Evolutionary conservation across 2,797 vertebrate species (phyloP).

Genomic region (Lutjanus argentimaculatus): DNA sequence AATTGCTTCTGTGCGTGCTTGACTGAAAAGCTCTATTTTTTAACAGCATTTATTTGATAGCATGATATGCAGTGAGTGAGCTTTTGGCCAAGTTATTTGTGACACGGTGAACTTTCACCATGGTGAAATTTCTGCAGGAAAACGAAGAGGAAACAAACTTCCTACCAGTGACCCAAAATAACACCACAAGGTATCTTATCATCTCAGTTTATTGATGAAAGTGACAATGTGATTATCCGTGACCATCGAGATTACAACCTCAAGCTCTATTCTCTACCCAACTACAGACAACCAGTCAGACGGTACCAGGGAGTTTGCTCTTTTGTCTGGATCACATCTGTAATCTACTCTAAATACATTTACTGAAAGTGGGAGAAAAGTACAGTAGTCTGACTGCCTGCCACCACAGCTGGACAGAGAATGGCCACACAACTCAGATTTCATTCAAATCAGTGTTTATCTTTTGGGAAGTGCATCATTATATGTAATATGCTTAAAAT

Average conservation of each 20-base stretch:
- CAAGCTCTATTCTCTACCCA: slow-evolving; percentile 51
- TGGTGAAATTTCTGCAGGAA: slow-evolving; percentile 16
- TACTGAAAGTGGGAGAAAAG: slow-evolving; percentile 82
- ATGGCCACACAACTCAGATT: slow-evolving; percentile 80
- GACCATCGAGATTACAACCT: slow-evolving; percentile 49
- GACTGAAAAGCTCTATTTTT: background rate
- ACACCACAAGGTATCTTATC: slow-evolving; percentile 15
- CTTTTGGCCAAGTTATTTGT: slow-evolving; percentile 33
- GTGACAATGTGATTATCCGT: slow-evolving; percentile 40
- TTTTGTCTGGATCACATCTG: slow-evolving; percentile 81
- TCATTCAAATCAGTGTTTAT: slow-evolving; percentile 84
- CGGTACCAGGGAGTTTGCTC: slow-evolving; percentile 69
- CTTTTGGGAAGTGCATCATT: slow-evolving; percentile 83
- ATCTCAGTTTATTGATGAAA: slow-evolving; percentile 35
- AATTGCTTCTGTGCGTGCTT: slow-evolving; percentile 22
- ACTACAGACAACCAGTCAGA: slow-evolving; percentile 70
- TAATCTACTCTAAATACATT: slow-evolving; percentile 85
- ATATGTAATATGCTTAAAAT: slow-evolving; percentile 79
- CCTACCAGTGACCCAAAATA: slow-evolving; percentile 10
- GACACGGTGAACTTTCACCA: background rate
- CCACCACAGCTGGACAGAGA: slow-evolving; percentile 77
- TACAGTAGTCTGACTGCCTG: slow-evolving; percentile 79
- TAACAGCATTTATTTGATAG: slow-evolving; percentile 22
- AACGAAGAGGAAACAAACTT: slow-evolving; percentile 1
- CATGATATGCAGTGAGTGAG: slow-evolving; percentile 12